Evolutionary conservation across 2,113 vertebrate species (phyloP), one percentile per base, ranked within the genome.

Genomic region (Oreochromis niloticus): DNA sequence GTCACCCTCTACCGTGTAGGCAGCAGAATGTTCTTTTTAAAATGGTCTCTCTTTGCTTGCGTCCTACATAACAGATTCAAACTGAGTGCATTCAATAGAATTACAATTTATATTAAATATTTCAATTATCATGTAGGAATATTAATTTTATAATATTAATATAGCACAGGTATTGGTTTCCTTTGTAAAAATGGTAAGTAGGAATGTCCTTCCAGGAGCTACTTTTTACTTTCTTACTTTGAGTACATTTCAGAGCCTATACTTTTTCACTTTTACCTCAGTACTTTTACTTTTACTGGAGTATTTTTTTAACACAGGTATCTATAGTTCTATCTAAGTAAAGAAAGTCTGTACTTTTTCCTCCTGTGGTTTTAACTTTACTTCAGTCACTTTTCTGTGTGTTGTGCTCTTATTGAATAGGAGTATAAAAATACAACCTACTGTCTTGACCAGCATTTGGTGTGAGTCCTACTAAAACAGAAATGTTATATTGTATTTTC

Each of bases 401-500:
- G 50, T 80, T 34, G 22, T 73, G 68, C n/a, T 43, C 13, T 27
- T 16, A 46, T 17, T 17, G 12, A 57, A 6, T 5, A 16, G 4
- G 12, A 27, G 43, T 1, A 59, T 43, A 4, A 84, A 68, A 55
- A 52, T 22, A 39, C 63, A 41, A 2, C 7, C 9, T 32, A 6
- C 9, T 52, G 4, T 79, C 73, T n/a, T 79, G 73, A n/a, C 30
- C 50, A 54, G 6, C 7, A 1, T 80, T 55, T 80, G 78, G 11
- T 39, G 19, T 36, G 30, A 54, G 7, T 9, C 6, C 30, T 10
- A 80, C 14, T 46, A 12, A 8, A 81, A 24, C 80, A n/a, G 41
- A 79, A 86, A 84, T 30, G 32, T 14, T 46, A 73, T 46, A 24
- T 43, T 17, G 68, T 73, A 27, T 73, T 73, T 71, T 71, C 63